A percentile compares a stretch with the other conserved stretches of the same genome.
Evolutionary conservation across 2,888 invertebrate genomes (phyloP).

Genomic region (Synergus laeviventris): DNA sequence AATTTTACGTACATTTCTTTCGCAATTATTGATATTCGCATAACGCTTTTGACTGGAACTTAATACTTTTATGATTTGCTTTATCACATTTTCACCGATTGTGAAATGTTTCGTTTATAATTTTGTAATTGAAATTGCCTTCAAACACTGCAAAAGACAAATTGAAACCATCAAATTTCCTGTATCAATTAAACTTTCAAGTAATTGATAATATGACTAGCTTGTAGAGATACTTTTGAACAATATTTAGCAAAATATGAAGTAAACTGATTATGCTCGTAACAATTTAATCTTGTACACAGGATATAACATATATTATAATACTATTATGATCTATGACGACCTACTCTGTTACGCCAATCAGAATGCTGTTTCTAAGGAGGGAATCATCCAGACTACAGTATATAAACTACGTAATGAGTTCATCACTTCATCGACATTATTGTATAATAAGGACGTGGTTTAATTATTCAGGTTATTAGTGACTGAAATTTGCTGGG

Average conservation of each 20-base stretch:
- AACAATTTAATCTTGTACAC: too few relatives aligned
- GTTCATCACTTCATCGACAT: background rate
- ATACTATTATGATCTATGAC: background rate
- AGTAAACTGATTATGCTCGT: too few relatives aligned
- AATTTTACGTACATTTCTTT: too few relatives aligned
- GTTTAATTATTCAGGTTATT: background rate
- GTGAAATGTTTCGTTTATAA: too few relatives aligned
- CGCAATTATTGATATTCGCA: too few relatives aligned
- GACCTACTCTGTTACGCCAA: background rate
- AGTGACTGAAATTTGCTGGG: background rate
- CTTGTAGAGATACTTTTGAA: too few relatives aligned
- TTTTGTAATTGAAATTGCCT: background rate
- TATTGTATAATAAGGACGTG: background rate
- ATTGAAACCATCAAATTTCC: background rate
- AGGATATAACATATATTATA: too few relatives aligned
- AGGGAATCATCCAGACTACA: background rate
- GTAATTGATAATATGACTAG: too few relatives aligned
- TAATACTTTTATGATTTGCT: too few relatives aligned
- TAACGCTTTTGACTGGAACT: too few relatives aligned
- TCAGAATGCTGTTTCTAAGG: background rate
- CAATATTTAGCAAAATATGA: too few relatives aligned
- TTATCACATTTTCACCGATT: too few relatives aligned
- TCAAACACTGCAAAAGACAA: background rate
- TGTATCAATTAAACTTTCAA: background rate
- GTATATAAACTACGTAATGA: background rate